Evolutionary conservation across 1,140 invertebrate genomes (phyloP), one percentile per base, ranked within the genome.

Genomic region (Brachionus rubens): DNA sequence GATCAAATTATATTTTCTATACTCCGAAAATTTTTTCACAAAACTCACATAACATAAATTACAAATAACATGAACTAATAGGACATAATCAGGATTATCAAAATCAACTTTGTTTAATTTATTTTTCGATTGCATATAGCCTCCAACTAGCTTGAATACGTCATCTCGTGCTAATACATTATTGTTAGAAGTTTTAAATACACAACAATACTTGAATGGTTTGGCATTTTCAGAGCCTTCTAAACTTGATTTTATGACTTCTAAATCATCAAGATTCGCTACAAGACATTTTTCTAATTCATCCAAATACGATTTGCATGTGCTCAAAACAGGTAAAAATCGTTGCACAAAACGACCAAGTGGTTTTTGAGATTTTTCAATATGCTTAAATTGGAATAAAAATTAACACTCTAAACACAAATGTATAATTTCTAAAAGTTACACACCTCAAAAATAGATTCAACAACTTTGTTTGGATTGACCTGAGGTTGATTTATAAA

Each of bases 1-100:
- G 50, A 72, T 72, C 5, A 72, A 48, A 54, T 72, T 72, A 19
- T 72, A 72, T 72, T 72, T 72, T 36, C 46, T 72, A 40, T 36
- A 50, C 9, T 54, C 16, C 24, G 50, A 72, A 72, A 26, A 72
- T 9, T 72, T 54, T 21, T 40, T 28, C 16, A 72, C 46, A 54
- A 72, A 50, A 41, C 68, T 54, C 7, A 72, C 24, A 21, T 50
- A 72, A 41, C 68, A 72, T 14, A 72, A 24, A 40, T 40, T 54
- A 41, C 68, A 72, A n/a, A 72, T 72, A 47, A 72, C 46, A 72
- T 72, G 30, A 30, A 72, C 41, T 19, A 50, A 2, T 24, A 72
- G 12, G 14, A 72, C 68, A 50, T 50, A 72, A 50, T 72, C 68
- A 40, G 68, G 68, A 48, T 54, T 36, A 50, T 50, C 68, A 54